phyloP scores from a whole-genome alignment of 2,888 invertebrate species.

The Tupiocoris notatus region DNA sequence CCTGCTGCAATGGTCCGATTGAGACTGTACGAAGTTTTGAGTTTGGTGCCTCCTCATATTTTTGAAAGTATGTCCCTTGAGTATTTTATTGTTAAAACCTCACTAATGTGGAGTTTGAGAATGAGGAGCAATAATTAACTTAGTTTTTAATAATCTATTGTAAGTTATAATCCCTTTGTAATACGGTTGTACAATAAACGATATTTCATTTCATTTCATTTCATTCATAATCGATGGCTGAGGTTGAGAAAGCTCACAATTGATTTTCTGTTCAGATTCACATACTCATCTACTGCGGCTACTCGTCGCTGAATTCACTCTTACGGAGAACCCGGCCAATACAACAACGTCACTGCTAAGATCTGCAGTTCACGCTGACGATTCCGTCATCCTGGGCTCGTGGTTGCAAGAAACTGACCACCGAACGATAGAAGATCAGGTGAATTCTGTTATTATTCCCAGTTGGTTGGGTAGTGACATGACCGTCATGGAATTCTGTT shows the following conservation, averaged over 20 bases:
- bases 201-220: too few relatives aligned
- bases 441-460: conserved; percentile 53
- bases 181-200: too few relatives aligned
- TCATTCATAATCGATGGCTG: too few relatives aligned
- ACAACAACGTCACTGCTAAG: conserved; percentile 82
- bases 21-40: conserved; percentile 84
- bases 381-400: conserved; percentile 87
- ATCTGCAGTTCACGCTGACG: conserved; percentile 81
- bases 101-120: too few relatives aligned
- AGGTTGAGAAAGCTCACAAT: too few relatives aligned
- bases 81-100: background rate
- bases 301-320: conserved; percentile 90
- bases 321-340: conserved; percentile 89
- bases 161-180: too few relatives aligned
- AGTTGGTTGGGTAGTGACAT: background rate
- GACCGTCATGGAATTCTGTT: too few relatives aligned
- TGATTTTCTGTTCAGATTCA: conserved; percentile 57
- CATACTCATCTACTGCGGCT: conserved; percentile 86
- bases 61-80: conserved; percentile 70
- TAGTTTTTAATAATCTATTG: too few relatives aligned
- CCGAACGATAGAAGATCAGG: conserved; percentile 95
- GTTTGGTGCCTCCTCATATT: conserved; percentile 72
- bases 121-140: too few relatives aligned
- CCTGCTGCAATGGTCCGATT: conserved; percentile 90
- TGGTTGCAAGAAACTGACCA: conserved; percentile 97